Evolutionary conservation across 2,113 vertebrate genomes (phyloP), one percentile per base, ranked within the genome.

Genomic region (Bos javanicus): DNA sequence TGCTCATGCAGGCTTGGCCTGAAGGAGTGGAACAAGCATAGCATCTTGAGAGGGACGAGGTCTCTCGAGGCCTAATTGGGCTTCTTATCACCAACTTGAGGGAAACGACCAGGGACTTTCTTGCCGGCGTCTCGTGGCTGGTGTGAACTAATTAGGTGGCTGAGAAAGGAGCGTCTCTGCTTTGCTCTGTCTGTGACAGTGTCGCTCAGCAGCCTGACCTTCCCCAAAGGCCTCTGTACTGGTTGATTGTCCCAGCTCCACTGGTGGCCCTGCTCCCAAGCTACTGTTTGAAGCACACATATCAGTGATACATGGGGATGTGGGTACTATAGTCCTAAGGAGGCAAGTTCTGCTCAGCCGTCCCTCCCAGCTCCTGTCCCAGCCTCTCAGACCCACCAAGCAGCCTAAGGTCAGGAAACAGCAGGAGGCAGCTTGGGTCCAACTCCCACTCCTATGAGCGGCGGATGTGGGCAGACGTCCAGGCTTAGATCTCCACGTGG

Each of bases 41-140:
- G 8, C 30, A 4, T 36, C 93, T 6, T 33, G 50, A 60, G 26
- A 11, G 10, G 0, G 12, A 8, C 13, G 39, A 23, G 46, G 52
- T 60, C 89, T 62, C 97, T 2, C 0, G 50, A 91, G 95, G 59
- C 64, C 87, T 81, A 30, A 76, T 57, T 94, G 92, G 46, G 62
- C 62, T 2, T 67, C 86, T 87, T 26, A 28, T 39, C 64, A 81
- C 26, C 71, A 17, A 4, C 60, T 7, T 7, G 15, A 74, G 43
- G n/a, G 15, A 43, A 30, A 28, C 0, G 0, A 25, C 17, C 0
- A 1, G 84, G 62, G 60, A 33, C 26, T 23, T 16, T 1, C 50
- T 28, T 11, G 30, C 21, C 13, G 0, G 2, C 5, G 16, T 9
- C 57, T 60, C 2, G 0, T 6, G 19, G 33, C 67, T 1, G 7